Conservation (phyloP, 2,888 invertebrate species). For the Agonopterix subpropinquella region DNA sequence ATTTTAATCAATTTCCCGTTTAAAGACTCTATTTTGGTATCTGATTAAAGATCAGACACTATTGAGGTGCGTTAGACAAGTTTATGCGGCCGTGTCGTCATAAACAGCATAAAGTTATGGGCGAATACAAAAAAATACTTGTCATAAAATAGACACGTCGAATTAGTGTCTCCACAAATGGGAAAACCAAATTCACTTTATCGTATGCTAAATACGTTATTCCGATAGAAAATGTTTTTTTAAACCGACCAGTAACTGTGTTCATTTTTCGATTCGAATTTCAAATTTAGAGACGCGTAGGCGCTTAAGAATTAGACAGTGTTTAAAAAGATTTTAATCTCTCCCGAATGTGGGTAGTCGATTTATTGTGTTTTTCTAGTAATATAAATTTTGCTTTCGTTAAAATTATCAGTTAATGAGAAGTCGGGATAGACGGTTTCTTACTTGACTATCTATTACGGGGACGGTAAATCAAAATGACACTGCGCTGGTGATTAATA, state of each 20-base stretch:
- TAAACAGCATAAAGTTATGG: slow-evolving; percentile 56
- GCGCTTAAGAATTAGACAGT: slow-evolving; percentile 54
- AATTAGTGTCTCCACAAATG: slow-evolving; percentile 56
- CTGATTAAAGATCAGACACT: slow-evolving; percentile 41
- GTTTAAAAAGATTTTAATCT: slow-evolving; percentile 64
- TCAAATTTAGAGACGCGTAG: slow-evolving; percentile 60
- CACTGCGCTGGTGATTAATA: slow-evolving; percentile 44
- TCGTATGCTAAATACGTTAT: slow-evolving; percentile 59
- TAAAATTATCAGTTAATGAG: slow-evolving; percentile 57
- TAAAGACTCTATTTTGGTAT: slow-evolving; percentile 31
- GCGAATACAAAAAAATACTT: slow-evolving; percentile 41
- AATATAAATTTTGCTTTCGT: slow-evolving; percentile 47
- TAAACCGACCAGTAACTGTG: slow-evolving; percentile 27
- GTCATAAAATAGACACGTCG: slow-evolving; percentile 54
- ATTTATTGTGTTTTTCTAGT: slow-evolving; percentile 55
- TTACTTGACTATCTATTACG: slow-evolving; percentile 25
- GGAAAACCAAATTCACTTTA: slow-evolving; percentile 41
- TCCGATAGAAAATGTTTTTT: slow-evolving; percentile 30
- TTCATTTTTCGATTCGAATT: slow-evolving; percentile 50
- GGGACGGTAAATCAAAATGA: slow-evolving; percentile 48
- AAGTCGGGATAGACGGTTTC: slow-evolving; percentile 29
- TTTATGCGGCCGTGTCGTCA: slow-evolving; percentile 49
- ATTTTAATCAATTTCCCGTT: neutral
- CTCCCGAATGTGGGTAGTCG: slow-evolving; percentile 54
- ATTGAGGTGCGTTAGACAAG: slow-evolving; percentile 35